These are phyloP conservation scores for Amblyornis subalaris DNA, from an alignment of 2,113 vertebrate genomes.

Conservation along the genomic window DNA sequence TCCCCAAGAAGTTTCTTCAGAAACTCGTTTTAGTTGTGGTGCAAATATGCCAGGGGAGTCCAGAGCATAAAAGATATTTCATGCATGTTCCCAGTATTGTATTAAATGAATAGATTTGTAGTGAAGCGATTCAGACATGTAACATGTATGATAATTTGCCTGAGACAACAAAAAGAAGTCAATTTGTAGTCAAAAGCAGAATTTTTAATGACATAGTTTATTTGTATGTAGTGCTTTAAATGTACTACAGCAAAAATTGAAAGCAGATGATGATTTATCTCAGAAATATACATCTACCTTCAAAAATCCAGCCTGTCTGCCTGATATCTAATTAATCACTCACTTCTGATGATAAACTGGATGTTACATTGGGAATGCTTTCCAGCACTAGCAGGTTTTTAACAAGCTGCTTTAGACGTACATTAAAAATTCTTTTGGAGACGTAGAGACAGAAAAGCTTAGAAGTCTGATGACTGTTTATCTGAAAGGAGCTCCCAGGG, in stretches of 20 bases:
- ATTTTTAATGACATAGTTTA: background rate
- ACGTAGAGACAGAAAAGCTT: conserved; percentile 44
- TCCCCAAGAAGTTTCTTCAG: background rate
- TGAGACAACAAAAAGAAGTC: background rate
- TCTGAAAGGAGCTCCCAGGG: background rate
- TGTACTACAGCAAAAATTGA: background rate
- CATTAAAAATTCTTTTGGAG: conserved; percentile 54
- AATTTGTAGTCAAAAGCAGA: background rate
- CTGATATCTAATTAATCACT: background rate
- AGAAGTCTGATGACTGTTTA: conserved; percentile 39
- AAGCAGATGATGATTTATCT: background rate
- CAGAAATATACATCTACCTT: background rate
- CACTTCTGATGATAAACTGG: background rate
- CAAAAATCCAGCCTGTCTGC: background rate
- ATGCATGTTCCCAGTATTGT: background rate
- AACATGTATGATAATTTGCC: background rate
- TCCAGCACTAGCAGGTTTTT: background rate
- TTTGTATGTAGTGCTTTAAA: background rate
- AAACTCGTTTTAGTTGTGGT: background rate
- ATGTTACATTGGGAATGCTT: background rate
- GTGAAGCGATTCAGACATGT: background rate
- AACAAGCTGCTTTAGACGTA: conserved; percentile 25
- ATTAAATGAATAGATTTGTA: background rate
- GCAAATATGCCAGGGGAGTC: background rate
- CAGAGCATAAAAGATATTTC: background rate